These are phyloP conservation scores for Leucania comma DNA, from an alignment of 2,888 invertebrate genomes.

Conservation along the genomic window DNA sequence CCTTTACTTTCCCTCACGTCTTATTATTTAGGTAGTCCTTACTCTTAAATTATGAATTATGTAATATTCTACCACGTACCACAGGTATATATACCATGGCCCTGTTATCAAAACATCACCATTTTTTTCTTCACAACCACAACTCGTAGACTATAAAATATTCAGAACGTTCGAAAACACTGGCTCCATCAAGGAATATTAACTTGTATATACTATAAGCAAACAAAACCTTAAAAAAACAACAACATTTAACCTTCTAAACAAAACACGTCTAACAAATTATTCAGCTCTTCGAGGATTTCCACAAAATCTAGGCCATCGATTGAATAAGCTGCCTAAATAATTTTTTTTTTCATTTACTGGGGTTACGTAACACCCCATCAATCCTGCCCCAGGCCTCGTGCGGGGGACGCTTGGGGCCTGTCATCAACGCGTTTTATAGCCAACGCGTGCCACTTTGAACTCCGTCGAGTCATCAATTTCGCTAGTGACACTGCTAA, in stretches of 20 bases:
- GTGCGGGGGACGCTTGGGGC: background rate
- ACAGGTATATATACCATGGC: no score
- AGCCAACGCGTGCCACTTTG: slow-evolving; percentile 31
- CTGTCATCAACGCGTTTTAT: slow-evolving; percentile 33
- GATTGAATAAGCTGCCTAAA: slow-evolving; percentile 23
- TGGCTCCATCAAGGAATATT: background rate
- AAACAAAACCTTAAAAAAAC: slow-evolving; percentile 5
- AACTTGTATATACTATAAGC: background rate
- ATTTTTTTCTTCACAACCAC: background rate
- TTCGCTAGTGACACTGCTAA: slow-evolving; percentile 19
- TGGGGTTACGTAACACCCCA: slow-evolving; percentile 31
- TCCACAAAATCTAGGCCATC: slow-evolving; percentile 32
- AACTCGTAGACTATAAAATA: background rate
- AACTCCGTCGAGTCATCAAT: slow-evolving; percentile 33
- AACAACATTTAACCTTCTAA: slow-evolving; percentile 2
- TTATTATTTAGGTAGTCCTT: background rate
- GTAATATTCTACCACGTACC: no score
- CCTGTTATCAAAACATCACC: background rate
- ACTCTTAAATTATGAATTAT: slow-evolving; percentile 1
- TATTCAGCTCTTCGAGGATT: background rate
- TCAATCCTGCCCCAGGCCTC: slow-evolving; percentile 12
- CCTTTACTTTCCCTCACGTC: background rate
- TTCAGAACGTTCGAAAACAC: background rate
- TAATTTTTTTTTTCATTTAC: slow-evolving; percentile 12
- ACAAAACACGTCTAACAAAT: slow-evolving; percentile 15